Conservation (phyloP, 2,113 vertebrate genomes). For the Periophthalmus modestus region DNA sequence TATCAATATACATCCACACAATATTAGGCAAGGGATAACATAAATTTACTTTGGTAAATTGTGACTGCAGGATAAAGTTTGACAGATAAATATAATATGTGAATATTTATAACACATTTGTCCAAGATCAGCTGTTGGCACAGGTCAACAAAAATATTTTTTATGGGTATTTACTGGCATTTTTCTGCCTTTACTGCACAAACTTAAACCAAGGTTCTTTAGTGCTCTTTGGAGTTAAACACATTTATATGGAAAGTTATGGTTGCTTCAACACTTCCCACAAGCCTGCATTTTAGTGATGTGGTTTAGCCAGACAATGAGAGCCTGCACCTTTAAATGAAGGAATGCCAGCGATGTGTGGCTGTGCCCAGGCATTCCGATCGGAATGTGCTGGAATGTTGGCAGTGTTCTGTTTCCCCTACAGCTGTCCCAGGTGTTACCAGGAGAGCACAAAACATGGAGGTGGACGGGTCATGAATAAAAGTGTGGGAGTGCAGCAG, state of each 20-base stretch:
- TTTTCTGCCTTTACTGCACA: not conserved
- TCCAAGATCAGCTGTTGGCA: no score
- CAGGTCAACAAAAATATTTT: no score
- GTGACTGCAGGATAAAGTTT: no score
- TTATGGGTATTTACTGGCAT: not conserved
- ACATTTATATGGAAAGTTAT: not conserved
- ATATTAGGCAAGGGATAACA: not conserved
- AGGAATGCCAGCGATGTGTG: slow-evolving; percentile 62
- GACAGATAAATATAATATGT: no score
- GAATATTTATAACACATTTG: no score
- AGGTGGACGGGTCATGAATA: slow-evolving; percentile 35
- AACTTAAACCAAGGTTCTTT: not conserved
- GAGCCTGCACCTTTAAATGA: slow-evolving; percentile 58
- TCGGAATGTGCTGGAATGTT: slow-evolving; percentile 68
- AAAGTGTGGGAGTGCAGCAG: slow-evolving; percentile 25
- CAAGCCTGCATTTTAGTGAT: slow-evolving; percentile 3
- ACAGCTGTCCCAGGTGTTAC: slow-evolving; percentile 70
- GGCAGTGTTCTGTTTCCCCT: slow-evolving; percentile 55
- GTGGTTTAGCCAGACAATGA: slow-evolving; percentile 38
- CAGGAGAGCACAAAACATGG: slow-evolving; percentile 55
- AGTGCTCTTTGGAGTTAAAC: not conserved
- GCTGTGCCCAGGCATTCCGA: slow-evolving; percentile 62
- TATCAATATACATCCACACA: not conserved
- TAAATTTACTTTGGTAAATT: not conserved
- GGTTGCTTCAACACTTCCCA: not conserved